Evolutionary conservation across 2,888 invertebrate genomes (phyloP).

Genomic region (Volucella bombylans): DNA sequence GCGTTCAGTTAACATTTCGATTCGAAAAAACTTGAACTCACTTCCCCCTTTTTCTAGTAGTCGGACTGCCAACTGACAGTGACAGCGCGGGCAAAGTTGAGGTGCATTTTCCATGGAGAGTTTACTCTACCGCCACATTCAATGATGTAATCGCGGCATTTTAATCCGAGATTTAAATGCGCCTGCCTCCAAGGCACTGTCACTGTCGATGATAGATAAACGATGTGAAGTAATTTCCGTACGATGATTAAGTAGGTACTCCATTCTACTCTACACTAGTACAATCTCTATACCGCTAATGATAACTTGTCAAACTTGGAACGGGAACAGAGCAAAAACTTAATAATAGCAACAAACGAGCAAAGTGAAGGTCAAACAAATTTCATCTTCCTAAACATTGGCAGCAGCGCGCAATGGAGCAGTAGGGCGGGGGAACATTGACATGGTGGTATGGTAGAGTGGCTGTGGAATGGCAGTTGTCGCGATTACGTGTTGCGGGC

Average conservation of each 20-base stretch:
- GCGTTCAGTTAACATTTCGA: constrained; percentile 58
- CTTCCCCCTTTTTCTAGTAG: not conserved
- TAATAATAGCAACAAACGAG: constrained; percentile 69
- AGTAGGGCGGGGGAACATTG: constrained; percentile 10
- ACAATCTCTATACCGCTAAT: constrained; percentile 45
- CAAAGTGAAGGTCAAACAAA: constrained; percentile 70
- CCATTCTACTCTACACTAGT: not conserved
- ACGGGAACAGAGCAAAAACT: constrained; percentile 19
- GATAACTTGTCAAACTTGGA: constrained; percentile 60
- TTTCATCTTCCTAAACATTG: constrained; percentile 57
- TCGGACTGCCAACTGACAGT: not conserved
- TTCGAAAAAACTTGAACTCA: constrained; percentile 50
- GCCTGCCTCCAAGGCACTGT: constrained; percentile 29
- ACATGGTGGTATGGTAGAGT: constrained; percentile 1
- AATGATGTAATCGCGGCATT: constrained; percentile 49
- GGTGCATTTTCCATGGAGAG: constrained; percentile 21
- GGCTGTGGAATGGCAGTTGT: constrained; percentile 2
- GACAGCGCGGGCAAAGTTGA: not conserved
- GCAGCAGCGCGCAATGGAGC: constrained; percentile 41
- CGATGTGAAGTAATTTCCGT: constrained; percentile 60
- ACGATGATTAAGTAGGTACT: constrained; percentile 60
- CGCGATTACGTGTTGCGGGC: constrained; percentile 49
- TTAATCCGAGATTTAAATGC: constrained; percentile 43
- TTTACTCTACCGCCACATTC: not conserved
- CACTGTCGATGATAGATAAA: constrained; percentile 59